These are phyloP conservation scores for Pocillopora damicornis DNA, from an alignment of 64 coral and sea anemone species.

Conservation along the genomic window DNA sequence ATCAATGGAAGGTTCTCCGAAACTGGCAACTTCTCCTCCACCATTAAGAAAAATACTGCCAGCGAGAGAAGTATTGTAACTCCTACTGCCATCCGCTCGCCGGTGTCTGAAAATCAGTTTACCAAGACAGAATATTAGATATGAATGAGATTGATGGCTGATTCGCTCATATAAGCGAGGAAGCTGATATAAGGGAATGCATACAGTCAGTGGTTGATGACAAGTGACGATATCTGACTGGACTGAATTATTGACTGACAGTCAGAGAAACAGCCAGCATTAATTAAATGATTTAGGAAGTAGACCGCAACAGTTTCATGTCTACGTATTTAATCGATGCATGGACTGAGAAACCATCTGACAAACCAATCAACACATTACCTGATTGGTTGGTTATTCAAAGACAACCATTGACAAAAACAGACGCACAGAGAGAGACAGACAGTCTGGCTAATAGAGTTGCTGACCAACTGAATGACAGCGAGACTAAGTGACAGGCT, in stretches of 20 bases:
- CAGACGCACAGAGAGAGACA: too few species aligned
- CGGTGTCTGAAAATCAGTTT: slow-evolving; percentile 54
- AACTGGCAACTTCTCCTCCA: slow-evolving; percentile 74
- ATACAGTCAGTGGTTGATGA: not conserved
- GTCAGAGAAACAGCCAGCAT: too few species aligned
- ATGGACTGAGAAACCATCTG: not conserved
- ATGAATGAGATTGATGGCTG: not conserved
- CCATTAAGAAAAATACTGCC: slow-evolving; percentile 95
- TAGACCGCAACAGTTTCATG: too few species aligned
- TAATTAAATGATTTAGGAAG: too few species aligned
- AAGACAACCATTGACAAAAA: not conserved
- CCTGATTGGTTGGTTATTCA: not conserved
- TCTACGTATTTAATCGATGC: too few species aligned
- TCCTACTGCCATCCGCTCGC: slow-evolving; percentile 88
- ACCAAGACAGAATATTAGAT: not conserved
- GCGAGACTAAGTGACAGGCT: not conserved
- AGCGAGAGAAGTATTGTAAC: slow-evolving; percentile 84
- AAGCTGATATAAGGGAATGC: too few species aligned
- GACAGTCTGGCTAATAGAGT: not conserved
- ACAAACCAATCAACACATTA: not conserved
- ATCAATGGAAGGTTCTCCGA: slow-evolving; percentile 81
- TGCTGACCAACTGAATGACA: not conserved
- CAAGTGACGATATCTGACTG: not conserved
- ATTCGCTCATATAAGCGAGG: too few species aligned
- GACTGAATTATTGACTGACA: not conserved